phyloP scores from a whole-genome alignment of 2,113 vertebrate genomes.

The Callaeas wilsoni region DNA sequence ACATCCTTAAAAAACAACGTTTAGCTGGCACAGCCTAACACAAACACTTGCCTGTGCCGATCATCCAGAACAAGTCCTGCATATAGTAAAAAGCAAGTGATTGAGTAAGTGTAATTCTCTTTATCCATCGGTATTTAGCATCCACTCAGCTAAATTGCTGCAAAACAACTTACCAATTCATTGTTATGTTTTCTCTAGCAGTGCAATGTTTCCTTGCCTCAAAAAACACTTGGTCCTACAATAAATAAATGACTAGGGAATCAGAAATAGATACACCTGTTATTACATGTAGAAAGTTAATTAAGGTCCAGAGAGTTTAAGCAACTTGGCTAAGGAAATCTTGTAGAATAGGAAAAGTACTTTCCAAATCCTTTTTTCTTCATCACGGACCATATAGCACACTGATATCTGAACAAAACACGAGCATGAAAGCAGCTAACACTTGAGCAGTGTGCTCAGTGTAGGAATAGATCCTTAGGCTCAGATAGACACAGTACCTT shows the following conservation, averaged over 20 bases:
- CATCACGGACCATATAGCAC: background rate
- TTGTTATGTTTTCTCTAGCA: rapidly evolving
- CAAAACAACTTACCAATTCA: background rate
- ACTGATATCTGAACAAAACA: background rate
- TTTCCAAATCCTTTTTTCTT: background rate
- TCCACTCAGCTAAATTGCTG: background rate
- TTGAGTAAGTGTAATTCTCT: background rate
- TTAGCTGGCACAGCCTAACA: background rate
- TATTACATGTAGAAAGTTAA: background rate
- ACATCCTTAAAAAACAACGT: background rate
- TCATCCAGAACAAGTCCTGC: background rate
- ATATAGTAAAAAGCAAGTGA: background rate
- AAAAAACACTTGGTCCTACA: background rate
- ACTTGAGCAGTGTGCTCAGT: background rate
- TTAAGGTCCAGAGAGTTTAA: background rate
- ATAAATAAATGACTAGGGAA: background rate
- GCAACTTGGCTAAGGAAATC: background rate
- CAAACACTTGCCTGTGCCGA: background rate
- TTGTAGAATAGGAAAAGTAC: background rate
- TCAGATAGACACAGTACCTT: background rate
- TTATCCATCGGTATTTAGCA: background rate
- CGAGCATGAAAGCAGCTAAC: background rate
- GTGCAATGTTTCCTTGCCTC: background rate
- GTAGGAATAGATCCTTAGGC: background rate
- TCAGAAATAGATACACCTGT: background rate